Base-by-base conservation (phyloP, 2,797 vertebrate genomes). In the Esox lucius region DNA sequence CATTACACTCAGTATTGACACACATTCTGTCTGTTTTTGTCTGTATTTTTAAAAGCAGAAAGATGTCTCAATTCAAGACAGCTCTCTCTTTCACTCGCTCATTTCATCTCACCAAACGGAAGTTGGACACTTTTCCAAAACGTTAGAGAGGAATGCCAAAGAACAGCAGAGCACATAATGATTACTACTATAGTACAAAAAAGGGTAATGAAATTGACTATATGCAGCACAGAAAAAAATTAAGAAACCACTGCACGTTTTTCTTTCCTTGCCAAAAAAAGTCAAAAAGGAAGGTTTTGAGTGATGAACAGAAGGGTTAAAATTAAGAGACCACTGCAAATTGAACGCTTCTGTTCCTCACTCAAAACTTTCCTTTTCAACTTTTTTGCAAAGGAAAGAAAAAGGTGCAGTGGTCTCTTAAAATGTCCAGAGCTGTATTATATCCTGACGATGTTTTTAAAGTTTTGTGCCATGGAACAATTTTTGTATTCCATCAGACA, bases 101-200 rank as follows among this genome's bases (percentile, higher is more conserved):
- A 28, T 33, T 51, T 82, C 11, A 48, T 24, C 15, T 49, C 71
- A 11, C 62, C 76, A 24, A 61, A 26, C 5, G 33, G 11, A 82
- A 75, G 17, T 17, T 77, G 56, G 42, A 79, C 5, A 24, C 31
- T 15, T 81, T 78, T n/a, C 51, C 35, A 68, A 9, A 76, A 68
- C 49, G 64, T 71, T 3, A 76, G 74, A 64, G 26, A 75, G 64
- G 68, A 78, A 5, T 76, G 75, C 22, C 22, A 16, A n/a, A 74
- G 70, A 71, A 74, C 65, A 1, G 35, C 72, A 46, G 4, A 77
- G 31, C 75, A 79, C 64, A 76, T 82, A 35, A 65, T 69, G 72
- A 77, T 77, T 35, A 71, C 17, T 46, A 68, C n/a, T 15, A n/a
- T 19, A 17, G 48, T 19, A 56, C 6, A 24, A 31, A 68, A 9